Evolutionary conservation across 2,797 vertebrate species (phyloP).

Genomic region (Lepus oiostolus): DNA sequence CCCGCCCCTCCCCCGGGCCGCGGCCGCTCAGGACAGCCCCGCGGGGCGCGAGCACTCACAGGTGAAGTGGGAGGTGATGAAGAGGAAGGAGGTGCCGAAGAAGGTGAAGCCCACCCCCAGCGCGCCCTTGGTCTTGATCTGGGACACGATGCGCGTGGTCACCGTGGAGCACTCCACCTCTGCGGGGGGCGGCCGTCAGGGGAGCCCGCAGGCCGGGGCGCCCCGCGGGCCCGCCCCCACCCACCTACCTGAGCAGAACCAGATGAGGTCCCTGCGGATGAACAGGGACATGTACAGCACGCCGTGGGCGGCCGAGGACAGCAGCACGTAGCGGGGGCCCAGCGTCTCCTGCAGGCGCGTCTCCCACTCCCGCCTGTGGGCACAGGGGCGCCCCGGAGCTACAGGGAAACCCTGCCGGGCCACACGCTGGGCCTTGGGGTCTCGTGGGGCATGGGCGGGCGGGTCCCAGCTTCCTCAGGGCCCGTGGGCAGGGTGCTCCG

Average conservation of each 20-base stretch:
- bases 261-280: conserved; percentile 97
- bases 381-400: too few relatives aligned
- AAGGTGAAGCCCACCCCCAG: conserved; percentile 96
- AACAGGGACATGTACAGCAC: conserved; percentile 96
- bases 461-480: background rate
- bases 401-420: background rate
- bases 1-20: too few relatives aligned
- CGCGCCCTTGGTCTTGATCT: conserved; percentile 99
- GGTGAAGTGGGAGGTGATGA: conserved; percentile 99
- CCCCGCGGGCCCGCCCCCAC: background rate
- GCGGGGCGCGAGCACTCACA: conserved; percentile 90
- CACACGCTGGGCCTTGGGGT: background rate
- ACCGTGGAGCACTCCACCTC: conserved; percentile 97
- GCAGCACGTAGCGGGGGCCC: conserved; percentile 96
- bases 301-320: conserved; percentile 94
- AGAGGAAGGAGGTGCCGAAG: conserved; percentile 98
- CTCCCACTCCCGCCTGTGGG: conserved; percentile 96
- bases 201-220: too few relatives aligned
- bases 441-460: too few relatives aligned
- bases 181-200: conserved; percentile 80
- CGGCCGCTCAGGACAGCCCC: fast-evolving
- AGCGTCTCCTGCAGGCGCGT: conserved; percentile 96
- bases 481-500: too few relatives aligned
- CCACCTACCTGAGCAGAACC: conserved; percentile 97
- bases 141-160: conserved; percentile 97